Conservation (phyloP, 2,113 vertebrate genomes). For the Pithys albifrons region DNA sequence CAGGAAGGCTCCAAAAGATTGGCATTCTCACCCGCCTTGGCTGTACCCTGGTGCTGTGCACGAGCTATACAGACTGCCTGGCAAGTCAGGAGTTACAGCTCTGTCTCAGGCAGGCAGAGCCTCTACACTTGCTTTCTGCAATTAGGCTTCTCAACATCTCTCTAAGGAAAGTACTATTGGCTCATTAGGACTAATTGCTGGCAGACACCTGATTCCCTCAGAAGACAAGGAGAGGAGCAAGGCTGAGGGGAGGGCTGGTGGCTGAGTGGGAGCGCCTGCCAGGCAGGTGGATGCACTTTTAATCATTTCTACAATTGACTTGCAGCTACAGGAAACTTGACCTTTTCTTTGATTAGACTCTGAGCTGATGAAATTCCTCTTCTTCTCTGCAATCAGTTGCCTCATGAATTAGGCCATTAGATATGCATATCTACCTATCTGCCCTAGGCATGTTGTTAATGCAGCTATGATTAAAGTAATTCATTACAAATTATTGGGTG, state of each 20-base stretch:
- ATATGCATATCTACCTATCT: constrained; percentile 2
- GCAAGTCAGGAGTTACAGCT: not conserved
- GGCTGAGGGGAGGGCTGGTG: not conserved
- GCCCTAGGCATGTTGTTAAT: constrained; percentile 15
- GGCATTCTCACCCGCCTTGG: not conserved
- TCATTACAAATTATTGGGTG: constrained; percentile 43
- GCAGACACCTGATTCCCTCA: not conserved
- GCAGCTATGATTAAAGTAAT: constrained; percentile 46
- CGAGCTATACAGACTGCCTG: not conserved
- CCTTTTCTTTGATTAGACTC: constrained; percentile 63
- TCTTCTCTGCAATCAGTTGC: constrained; percentile 21
- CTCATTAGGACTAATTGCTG: constrained; percentile 65
- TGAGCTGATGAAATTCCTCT: constrained; percentile 37
- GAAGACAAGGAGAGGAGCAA: not conserved
- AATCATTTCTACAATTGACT: constrained; percentile 53
- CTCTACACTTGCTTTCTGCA: not conserved
- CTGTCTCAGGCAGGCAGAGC: not conserved
- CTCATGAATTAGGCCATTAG: constrained; percentile 12
- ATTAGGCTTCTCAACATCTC: constrained; percentile 40
- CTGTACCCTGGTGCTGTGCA: rapidly evolving
- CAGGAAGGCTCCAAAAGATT: not conserved
- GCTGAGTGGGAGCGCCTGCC: not conserved
- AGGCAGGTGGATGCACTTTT: constrained; percentile 53
- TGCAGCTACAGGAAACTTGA: constrained; percentile 46
- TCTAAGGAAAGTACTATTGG: constrained; percentile 11